Base-by-base conservation (phyloP, 2,113 vertebrate genomes). In the Sylvilagus bachmani region DNA sequence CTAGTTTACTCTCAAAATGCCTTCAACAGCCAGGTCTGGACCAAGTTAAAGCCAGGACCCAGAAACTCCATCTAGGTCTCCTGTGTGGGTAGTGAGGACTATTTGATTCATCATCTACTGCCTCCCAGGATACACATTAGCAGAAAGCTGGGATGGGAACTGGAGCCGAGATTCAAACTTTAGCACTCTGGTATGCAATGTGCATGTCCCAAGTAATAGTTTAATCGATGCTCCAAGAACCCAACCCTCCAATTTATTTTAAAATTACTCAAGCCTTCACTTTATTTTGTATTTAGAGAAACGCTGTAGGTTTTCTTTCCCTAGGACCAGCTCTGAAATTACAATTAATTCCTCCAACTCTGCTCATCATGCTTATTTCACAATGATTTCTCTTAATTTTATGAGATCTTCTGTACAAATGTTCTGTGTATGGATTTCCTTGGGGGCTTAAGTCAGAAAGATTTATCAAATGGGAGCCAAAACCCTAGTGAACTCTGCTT, bases 381-480 rank as follows among this genome's bases (percentile, higher is more conserved):
- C 73, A 91, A 92, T 27, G 36, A 53, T 90, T 80, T 22, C 64
- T 73, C 36, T 82, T 55, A 71, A 87, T 92, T 93, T 92, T 22
- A 33, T 78, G 82, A 89, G 64, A 49, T 69, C 55, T 77, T 95
- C 67, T 79, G 83, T 93, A 62, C 33, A 73, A 78, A 82, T 58
- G 10, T 91, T 85, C 75, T 38, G 84, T 21, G 78, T 61, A 44
- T 1, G 79, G 21, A 75, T 10, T 89, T 95, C 29, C 14, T 66
- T 69, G 5, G 12, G 19, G 24, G 2, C 9, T 84, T 93, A 73
- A 51, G 21, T 62, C 27, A 79, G 79, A 74, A 85, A 90, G 29
- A 29, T 61, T 73, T 36, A 24, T 74, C 74, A 86, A 88, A 95
- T 5, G 78, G 36, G 24, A 33, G 7, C 9, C 31, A 78, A 38